Base-by-base conservation (phyloP, 2,113 vertebrate genomes). In the Falcunculus frontatus region DNA sequence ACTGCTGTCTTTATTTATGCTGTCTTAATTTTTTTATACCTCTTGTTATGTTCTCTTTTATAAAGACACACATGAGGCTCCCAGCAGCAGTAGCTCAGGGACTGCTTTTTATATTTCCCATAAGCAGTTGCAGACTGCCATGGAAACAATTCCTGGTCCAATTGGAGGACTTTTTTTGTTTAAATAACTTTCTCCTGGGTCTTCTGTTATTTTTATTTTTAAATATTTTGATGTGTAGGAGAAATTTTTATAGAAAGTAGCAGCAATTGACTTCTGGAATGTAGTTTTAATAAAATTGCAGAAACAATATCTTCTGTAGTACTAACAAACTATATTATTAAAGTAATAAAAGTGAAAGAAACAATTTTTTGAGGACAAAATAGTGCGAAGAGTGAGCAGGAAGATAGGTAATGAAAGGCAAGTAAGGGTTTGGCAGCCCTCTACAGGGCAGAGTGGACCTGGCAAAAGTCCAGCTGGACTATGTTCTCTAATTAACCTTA, bases 401-500 rank as follows among this genome's bases (percentile, higher is more conserved):
- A 78, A 86, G 75, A 41, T 23, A 70, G 69, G 65, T 95, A 83
- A 90, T 80, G 82, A 88, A 91, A 95, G 63, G 55, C 86, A 92
- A 94, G 69, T 63, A 50, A 89, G 49, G 44, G 42, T 50, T 94
- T 94, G 95, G 93, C 87, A 94, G 89, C 89, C 79, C 80, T 84
- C 84, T 94, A 53, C 87, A 95, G 90, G 92, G 89, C 93, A 96
- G 55, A 84, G 57, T 18, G 35, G 87, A 88, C 68, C 53, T 70
- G 70, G 92, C 88, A 44, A 39, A 82, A 63, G 69, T 87, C 87
- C 95, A 96, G 42, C 77, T 77, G 56, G 83, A 93, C 74, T 42
- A 55, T 46, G 69, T 76, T 95, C 96, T 72, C 79, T 86, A 92
- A 96, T 96, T 87, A 96, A 86, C 86, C 80, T 63, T 59, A 93